These are phyloP conservation scores for Pantelozetes paolii DNA, from an alignment of 2,888 invertebrate genomes.

Conservation along the genomic window DNA sequence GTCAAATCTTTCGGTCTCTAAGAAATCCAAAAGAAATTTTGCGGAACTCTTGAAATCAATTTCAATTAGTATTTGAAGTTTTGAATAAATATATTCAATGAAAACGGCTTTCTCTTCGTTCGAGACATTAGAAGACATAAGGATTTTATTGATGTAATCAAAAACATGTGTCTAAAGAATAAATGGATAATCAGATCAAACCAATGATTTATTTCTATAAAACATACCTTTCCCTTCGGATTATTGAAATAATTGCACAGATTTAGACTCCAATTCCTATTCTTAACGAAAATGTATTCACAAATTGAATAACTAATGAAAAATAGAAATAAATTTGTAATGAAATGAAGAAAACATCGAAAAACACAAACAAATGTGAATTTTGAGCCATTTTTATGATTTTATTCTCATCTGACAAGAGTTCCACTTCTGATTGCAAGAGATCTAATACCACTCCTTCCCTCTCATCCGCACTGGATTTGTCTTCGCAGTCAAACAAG, in stretches of 20 bases:
- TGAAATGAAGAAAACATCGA: constrained; percentile 16
- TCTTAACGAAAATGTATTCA: constrained; percentile 64
- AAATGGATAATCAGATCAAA: constrained; percentile 9
- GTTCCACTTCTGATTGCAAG: constrained; percentile 61
- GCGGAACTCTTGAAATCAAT: constrained; percentile 64
- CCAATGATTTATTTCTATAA: constrained; percentile 18
- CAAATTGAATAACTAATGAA: constrained; percentile 63
- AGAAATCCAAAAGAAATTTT: constrained; percentile 61
- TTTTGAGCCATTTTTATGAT: constrained; percentile 62
- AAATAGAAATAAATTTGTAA: constrained; percentile 38
- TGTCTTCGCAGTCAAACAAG: constrained; percentile 54
- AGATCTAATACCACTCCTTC: constrained; percentile 70
- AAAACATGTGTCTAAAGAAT: constrained; percentile 35
- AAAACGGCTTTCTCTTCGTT: constrained; percentile 36
- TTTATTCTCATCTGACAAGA: constrained; percentile 56
- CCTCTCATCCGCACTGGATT: constrained; percentile 59
- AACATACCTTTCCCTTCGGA: constrained; percentile 57
- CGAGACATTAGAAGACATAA: constrained; percentile 22
- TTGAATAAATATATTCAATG: constrained; percentile 24
- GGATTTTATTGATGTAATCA: not conserved
- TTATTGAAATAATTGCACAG: constrained; percentile 66
- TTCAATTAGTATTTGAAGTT: constrained; percentile 54
- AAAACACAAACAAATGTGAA: constrained; percentile 60
- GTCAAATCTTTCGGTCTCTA: constrained; percentile 48
- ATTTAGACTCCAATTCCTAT: constrained; percentile 62